phyloP scores from a whole-genome alignment of 2,888 invertebrate species.

The Torymus tubicola region DNA sequence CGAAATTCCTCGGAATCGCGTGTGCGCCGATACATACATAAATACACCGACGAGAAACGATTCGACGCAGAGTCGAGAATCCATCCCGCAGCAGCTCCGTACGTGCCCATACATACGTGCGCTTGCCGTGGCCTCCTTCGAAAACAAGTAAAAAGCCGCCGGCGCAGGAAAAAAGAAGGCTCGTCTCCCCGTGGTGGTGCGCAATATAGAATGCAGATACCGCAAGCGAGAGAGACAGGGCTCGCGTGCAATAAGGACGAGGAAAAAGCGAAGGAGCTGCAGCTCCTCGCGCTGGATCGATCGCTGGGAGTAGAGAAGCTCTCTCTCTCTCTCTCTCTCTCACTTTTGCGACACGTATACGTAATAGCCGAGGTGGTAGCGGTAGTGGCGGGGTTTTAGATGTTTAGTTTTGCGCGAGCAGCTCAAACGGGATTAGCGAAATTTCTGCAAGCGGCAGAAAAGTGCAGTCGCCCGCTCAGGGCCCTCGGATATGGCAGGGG shows the following conservation, averaged over 20 bases:
- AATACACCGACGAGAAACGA: too few species aligned
- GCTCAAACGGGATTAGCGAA: slow-evolving; percentile 45
- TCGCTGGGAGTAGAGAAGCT: neutral
- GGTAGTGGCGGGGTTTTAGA: neutral
- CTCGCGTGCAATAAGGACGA: neutral
- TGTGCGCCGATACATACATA: too few species aligned
- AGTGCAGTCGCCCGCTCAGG: neutral
- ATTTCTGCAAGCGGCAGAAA: slow-evolving; percentile 11
- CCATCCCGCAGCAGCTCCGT: too few species aligned
- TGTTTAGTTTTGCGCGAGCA: slow-evolving; percentile 16
- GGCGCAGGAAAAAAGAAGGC: too few species aligned
- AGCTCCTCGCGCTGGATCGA: slow-evolving; percentile 22
- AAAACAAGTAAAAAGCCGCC: too few species aligned
- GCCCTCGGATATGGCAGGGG: neutral
- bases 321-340: neutral
- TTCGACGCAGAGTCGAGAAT: too few species aligned
- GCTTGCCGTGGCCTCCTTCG: too few species aligned
- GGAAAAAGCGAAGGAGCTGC: neutral
- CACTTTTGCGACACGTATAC: slow-evolving; percentile 3
- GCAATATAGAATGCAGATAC: too few species aligned
- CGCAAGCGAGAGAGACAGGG: neutral
- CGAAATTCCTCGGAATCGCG: too few species aligned
- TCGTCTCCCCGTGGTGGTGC: too few species aligned
- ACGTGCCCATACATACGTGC: too few species aligned
- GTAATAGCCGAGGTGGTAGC: neutral